A percentile compares a stretch with the other conserved stretches of the same genome.
Conservation (phyloP, 2,797 vertebrate genomes). For the Anolis apletophallus region DNA sequence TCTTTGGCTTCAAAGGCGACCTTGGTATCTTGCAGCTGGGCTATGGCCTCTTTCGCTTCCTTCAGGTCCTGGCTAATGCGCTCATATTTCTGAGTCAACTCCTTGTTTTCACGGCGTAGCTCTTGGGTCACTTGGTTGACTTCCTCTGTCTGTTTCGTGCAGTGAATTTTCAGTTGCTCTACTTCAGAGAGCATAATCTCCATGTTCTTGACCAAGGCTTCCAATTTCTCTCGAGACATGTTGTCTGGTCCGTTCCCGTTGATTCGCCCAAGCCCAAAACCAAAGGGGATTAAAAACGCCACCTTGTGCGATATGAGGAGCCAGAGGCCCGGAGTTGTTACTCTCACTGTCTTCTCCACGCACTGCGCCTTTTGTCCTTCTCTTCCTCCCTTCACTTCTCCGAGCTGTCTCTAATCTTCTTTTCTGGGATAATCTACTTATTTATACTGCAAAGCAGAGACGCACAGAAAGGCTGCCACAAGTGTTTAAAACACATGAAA, state of each 20-base stretch:
- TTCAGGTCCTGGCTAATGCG: slow-evolving; percentile 82
- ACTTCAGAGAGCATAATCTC: slow-evolving; percentile 88
- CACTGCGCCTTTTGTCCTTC: slow-evolving; percentile 34
- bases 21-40: slow-evolving; percentile 85
- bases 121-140: slow-evolving; percentile 86
- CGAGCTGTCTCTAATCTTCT: slow-evolving; percentile 62
- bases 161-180: slow-evolving; percentile 88
- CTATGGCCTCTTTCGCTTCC: slow-evolving; percentile 85
- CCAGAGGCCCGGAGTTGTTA: slow-evolving; percentile 41
- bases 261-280: slow-evolving; percentile 67
- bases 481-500: slow-evolving; percentile 62
- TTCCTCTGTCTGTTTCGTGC: slow-evolving; percentile 86
- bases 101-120: slow-evolving; percentile 85
- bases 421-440: slow-evolving; percentile 72
- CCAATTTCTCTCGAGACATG: slow-evolving; percentile 89
- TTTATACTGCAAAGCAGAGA: slow-evolving; percentile 65
- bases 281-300: slow-evolving; percentile 72
- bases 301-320: slow-evolving; percentile 70
- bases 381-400: slow-evolving; percentile 61
- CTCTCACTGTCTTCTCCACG: slow-evolving; percentile 62
- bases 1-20: slow-evolving; percentile 87
- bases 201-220: slow-evolving; percentile 88
- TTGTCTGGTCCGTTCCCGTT: slow-evolving; percentile 57
- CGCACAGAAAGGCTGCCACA: slow-evolving; percentile 58
- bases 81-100: slow-evolving; percentile 85